Evolutionary conservation across 1,140 invertebrate species (phyloP).

Genomic region (Diachasmimorpha longicaudata): DNA sequence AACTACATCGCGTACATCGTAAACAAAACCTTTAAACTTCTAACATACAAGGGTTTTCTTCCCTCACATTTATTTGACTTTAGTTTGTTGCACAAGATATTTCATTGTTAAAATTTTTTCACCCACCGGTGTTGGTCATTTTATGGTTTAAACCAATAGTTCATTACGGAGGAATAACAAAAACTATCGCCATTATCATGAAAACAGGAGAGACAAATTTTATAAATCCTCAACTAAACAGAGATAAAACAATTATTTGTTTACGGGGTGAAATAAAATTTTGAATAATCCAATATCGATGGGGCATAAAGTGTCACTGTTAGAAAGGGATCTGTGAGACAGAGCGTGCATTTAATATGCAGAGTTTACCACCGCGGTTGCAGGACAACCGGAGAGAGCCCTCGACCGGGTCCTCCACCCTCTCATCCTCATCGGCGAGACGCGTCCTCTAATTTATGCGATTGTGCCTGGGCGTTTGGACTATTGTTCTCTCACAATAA

Average conservation of each 20-base stretch:
- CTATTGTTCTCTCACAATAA: slow-evolving; percentile 45
- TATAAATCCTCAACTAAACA: too few species aligned
- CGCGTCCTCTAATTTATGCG: slow-evolving; percentile 48
- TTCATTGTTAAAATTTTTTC: too few species aligned
- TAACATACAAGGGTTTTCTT: not conserved
- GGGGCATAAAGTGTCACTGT: slow-evolving; percentile 2
- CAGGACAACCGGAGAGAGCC: not conserved
- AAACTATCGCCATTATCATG: too few species aligned
- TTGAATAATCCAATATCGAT: too few species aligned
- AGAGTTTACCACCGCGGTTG: slow-evolving; percentile 29
- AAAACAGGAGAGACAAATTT: too few species aligned
- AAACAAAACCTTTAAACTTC: slow-evolving; percentile 5
- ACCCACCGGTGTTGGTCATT: too few species aligned
- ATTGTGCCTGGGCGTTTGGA: slow-evolving; percentile 39
- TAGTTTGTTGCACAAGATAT: not conserved
- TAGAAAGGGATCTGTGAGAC: slow-evolving; percentile 16
- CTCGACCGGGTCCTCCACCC: not conserved
- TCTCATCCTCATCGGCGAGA: not conserved
- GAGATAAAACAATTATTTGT: too few species aligned
- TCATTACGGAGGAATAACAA: too few species aligned
- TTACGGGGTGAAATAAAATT: too few species aligned
- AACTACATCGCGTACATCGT: not conserved
- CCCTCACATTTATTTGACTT: not conserved
- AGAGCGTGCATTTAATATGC: slow-evolving; percentile 48
- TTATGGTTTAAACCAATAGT: too few species aligned